Conservation (phyloP, 2,888 invertebrate genomes). For the Cepaea hortensis region DNA sequence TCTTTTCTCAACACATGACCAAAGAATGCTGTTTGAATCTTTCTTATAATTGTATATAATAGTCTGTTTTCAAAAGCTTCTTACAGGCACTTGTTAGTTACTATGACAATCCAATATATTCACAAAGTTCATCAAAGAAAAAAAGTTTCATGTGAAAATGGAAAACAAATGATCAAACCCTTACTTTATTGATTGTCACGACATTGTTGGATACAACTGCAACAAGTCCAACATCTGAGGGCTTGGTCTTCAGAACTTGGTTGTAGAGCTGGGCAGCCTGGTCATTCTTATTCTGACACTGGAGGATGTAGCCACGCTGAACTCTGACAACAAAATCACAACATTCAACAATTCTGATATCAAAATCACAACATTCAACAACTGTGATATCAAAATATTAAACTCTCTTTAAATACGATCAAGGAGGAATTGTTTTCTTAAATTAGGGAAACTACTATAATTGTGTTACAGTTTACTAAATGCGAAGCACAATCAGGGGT, state of each 20-base stretch:
- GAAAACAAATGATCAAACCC: not conserved
- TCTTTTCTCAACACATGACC: too few species aligned
- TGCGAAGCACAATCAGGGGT: not conserved
- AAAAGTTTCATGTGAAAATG: not conserved
- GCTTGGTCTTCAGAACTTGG: conserved; percentile 86
- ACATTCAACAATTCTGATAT: conserved; percentile 78
- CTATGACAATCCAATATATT: too few species aligned
- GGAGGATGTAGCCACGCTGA: conserved; percentile 91
- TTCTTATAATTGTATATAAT: too few species aligned
- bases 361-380: not conserved
- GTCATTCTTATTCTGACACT: conserved; percentile 89
- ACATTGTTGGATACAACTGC: conserved; percentile 97
- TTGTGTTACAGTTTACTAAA: not conserved
- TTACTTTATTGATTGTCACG: conserved; percentile 88
- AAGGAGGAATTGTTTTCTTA: too few species aligned
- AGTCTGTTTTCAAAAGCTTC: too few species aligned
- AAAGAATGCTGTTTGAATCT: too few species aligned
- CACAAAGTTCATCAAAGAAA: too few species aligned
- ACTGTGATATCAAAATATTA: too few species aligned
- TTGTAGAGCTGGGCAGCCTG: conserved; percentile 91
- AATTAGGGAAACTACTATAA: too few species aligned
- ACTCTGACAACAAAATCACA: conserved; percentile 78
- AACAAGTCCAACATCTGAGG: conserved; percentile 90
- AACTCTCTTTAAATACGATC: too few species aligned
- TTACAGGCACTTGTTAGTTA: too few species aligned